Evolutionary conservation across 2,888 invertebrate genomes (phyloP), one percentile per base, ranked within the genome.

Genomic region (Melipona beecheii): DNA sequence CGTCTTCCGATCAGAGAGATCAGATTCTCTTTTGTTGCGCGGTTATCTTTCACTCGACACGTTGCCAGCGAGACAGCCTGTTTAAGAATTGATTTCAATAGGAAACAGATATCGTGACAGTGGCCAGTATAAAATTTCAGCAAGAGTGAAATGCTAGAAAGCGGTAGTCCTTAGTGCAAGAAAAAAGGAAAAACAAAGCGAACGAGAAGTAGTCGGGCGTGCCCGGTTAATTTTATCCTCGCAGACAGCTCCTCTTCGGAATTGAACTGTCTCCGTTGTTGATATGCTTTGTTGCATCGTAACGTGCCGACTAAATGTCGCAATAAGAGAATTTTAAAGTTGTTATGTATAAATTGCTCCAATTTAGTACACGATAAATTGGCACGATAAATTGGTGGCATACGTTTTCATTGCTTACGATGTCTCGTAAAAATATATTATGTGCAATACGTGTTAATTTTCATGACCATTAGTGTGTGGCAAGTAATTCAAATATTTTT

Each of bases 81-180:
- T 49, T 52, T 65, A 13, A 52, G 74, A 74, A 74, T 74, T 43
- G 64, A 64, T 65, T 64, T 65, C 74, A 54, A 73, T 31, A n/a
- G 15, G 62, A 73, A 73, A 73, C 11, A 27, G 75, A 79, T 79
- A 60, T 31, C 60, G 43, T 24, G 52, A 17, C 58, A 27, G 21
- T 43, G 62, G n/a, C 15, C 15, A 24, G 68, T 68, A 52, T 79
- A 69, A 69, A 60, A 69, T 75, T 50, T 64, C 69, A 75, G 49
- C 56, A 49, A 75, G 49, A 79, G 62, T 49, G 79, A 79, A 73
- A 78, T 73, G 65, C 49, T 73, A 78, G 65, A 66, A 74, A 83
- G 75, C 66, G 58, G 27, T 36, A 79, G 78, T 66, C 78, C 65
- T 78, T 78, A 78, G 19, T 13, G 11, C 27, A 19, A 15, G n/a